Evolutionary conservation across 2,113 vertebrate genomes (phyloP), one percentile per base, ranked within the genome.

Genomic region (Albula goreensis): DNA sequence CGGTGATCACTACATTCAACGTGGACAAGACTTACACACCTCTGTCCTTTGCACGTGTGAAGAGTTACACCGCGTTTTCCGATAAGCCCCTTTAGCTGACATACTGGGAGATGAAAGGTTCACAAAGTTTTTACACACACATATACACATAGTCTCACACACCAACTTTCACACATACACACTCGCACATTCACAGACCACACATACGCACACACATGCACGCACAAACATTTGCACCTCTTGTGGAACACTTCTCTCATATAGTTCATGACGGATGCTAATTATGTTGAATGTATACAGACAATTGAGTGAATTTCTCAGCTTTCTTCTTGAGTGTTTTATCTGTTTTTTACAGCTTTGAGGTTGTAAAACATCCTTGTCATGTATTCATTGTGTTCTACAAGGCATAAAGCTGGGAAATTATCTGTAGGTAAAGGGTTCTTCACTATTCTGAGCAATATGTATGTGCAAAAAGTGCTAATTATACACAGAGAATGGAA

Each of bases 21-120:
- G 95, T 99, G 63, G 97, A 99, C 95, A 97, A 96, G 93, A 99
- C 97, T 97, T 99, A 99, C 91, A 95, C 97, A 2, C 98, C 98
- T 25, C 93, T 99, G 94, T 96, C 96, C 94, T 99, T 99, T 90
- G 96, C 97, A 91, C 97, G 98, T 87, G 98, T 98, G 92, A 99
- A 97, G 94, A 98, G 98, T 93, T 99, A 97, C 90, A 99, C 97
- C n/a, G 96, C 98, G 0, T 96, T 96, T 90, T 98, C 98, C 0
- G 97, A 98, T 90, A 96, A 96, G 91, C 98, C 98, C 0, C 97
- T 99, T 88, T 99, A 94, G 96, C 91, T 57, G 60, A 57, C 77
- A 5, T 0, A 52, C 25, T 60, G 51, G 89, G 80, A 87, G 53
- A 87, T 88, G 90, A 74, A 78, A 50, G 56, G 86, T 86, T 89